phyloP scores from a whole-genome alignment of 2,113 vertebrate genomes.

The Catharus bicknelli region DNA sequence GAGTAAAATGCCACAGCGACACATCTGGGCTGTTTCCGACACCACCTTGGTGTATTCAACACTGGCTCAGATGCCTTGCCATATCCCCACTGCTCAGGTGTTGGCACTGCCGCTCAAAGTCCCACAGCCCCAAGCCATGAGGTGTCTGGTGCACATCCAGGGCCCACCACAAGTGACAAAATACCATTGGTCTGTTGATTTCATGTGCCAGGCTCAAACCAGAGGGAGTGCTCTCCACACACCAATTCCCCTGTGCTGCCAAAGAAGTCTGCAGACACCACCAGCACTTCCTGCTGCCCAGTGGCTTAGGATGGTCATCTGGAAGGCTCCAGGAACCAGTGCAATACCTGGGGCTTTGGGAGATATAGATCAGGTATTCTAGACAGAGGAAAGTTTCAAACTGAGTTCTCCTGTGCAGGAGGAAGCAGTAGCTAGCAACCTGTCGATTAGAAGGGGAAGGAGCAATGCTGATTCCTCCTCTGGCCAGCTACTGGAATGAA shows the following conservation, averaged over 20 bases:
- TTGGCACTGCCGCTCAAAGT: not conserved
- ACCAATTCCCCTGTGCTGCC: fast-evolving
- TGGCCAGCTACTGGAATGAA: not conserved
- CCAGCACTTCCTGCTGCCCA: not conserved
- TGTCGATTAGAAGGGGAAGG: not conserved
- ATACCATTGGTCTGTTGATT: fast-evolving
- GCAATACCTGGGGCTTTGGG: not conserved
- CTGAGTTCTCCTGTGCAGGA: not conserved
- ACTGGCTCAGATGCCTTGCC: not conserved
- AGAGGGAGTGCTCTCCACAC: not conserved
- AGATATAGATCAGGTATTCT: not conserved
- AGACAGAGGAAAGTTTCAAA: not conserved
- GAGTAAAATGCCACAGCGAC: not conserved
- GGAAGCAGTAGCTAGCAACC: not conserved
- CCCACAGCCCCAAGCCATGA: not conserved
- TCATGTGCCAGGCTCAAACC: not conserved
- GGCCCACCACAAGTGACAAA: not conserved
- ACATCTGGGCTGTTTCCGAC: not conserved
- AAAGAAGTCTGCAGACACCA: not conserved
- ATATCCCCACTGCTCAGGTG: not conserved
- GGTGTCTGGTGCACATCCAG: not conserved
- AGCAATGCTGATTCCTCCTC: not conserved
- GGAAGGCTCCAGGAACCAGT: not conserved
- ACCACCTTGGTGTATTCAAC: not conserved
- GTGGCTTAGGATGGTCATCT: fast-evolving